Conservation (phyloP, 2,797 vertebrate species). For the Clarias fuscus region DNA sequence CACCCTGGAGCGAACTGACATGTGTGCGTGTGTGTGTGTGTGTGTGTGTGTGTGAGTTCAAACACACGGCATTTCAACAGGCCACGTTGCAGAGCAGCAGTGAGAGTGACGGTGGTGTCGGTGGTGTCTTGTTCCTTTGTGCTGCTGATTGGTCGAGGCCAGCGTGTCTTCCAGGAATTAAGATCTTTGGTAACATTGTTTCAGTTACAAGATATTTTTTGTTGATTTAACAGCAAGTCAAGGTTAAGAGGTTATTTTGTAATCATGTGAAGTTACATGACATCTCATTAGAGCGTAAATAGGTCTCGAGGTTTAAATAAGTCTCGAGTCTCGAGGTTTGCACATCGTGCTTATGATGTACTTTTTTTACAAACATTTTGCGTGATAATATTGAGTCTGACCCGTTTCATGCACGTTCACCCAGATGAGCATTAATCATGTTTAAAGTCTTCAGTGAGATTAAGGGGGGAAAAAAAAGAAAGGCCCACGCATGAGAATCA, state of each 20-base stretch:
- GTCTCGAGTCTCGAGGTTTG: not conserved
- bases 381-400: not conserved
- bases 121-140: slow-evolving; percentile 3
- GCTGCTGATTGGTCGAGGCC: not conserved
- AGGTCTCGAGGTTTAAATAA: too few species aligned
- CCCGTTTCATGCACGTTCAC: not conserved
- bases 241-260: not conserved
- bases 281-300: not conserved
- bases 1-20: slow-evolving; percentile 53
- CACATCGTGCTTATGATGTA: not conserved
- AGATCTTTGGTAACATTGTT: not conserved
- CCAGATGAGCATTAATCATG: not conserved
- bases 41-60: slow-evolving; percentile 5
- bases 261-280: not conserved
- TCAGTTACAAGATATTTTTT: not conserved
- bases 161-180: not conserved
- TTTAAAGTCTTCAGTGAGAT: not conserved
- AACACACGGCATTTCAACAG: slow-evolving; percentile 24
- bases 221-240: not conserved
- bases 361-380: too few species aligned
- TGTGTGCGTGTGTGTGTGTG: slow-evolving; percentile 45
- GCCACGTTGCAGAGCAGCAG: slow-evolving; percentile 2
- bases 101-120: slow-evolving; percentile 10
- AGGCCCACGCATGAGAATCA: not conserved
- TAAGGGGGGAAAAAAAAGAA: not conserved